phyloP scores from a whole-genome alignment of 2,888 invertebrate species.

The Oxyteleia sp. region DNA sequence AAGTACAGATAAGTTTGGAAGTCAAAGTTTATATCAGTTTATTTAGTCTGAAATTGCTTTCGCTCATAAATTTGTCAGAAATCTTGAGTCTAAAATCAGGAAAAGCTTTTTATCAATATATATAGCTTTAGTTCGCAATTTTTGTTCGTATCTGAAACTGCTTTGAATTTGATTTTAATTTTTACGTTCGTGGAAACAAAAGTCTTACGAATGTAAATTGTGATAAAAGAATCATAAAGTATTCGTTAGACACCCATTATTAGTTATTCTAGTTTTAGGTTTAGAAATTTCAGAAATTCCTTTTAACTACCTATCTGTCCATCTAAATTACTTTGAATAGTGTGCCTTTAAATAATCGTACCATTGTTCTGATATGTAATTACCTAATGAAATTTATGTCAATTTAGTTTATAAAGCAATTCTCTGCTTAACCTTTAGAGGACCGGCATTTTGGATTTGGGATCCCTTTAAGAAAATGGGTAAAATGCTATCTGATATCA shows the following conservation, averaged over 20 bases:
- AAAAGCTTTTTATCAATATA: slow-evolving; percentile 22
- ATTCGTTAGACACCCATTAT: neutral
- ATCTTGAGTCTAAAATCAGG: no score
- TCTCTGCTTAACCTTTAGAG: no score
- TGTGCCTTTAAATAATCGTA: no score
- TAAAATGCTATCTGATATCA: no score
- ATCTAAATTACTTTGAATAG: neutral
- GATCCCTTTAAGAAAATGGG: no score
- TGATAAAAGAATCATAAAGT: neutral
- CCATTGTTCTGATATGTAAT: no score
- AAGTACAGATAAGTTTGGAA: no score
- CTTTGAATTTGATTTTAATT: slow-evolving; percentile 18
- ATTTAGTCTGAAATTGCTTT: no score
- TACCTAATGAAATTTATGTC: no score
- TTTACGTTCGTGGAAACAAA: neutral
- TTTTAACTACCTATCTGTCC: neutral
- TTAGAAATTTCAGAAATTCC: neutral
- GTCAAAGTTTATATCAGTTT: no score
- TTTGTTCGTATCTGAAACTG: slow-evolving; percentile 6
- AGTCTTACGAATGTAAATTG: neutral
- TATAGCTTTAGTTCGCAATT: slow-evolving; percentile 14
- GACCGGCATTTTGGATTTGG: no score
- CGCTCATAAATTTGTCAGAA: no score
- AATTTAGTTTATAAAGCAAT: neutral
- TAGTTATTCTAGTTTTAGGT: neutral